Base-by-base conservation (phyloP, 2,113 vertebrate genomes). In the Electrona antarctica region DNA sequence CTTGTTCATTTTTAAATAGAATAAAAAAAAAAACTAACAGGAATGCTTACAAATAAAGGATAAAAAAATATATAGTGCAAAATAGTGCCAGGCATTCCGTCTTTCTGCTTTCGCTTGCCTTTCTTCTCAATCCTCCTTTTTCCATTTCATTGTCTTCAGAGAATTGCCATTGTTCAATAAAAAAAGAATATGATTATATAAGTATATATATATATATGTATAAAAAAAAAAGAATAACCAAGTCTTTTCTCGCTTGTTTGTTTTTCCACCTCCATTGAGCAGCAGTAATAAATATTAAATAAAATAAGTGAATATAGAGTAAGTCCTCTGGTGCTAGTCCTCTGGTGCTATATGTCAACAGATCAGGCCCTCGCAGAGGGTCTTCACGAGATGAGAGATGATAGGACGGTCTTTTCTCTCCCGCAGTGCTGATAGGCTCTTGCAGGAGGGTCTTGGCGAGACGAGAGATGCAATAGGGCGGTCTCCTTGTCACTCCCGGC, bases 201-300 rank as follows among this genome's bases (percentile, higher is more conserved):
- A 1, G 21, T 21, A 41, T 41, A 41, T 41, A 41, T 41, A 21
- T 21, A 21, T 21, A 21, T 21, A 21, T 21, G 21, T 21, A 21
- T 21, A 21, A 21, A 21, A 21, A 21, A 45, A 66, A 76, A 66
- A 77, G 69, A 65, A 60, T 72, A 68, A 84, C 69, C 15, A 67
- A 79, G 62, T 78, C 65, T 13, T 78, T 66, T 83, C 12, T 67
- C 67, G 70, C 75, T 60, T 69, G 48, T 85, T 21, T 21, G 21
- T 21, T 21, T 21, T 21, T 21, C 21, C 21, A 21, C 21, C 64
- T 80, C 73, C 28, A 33, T 49, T 80, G 86, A 93, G 91, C 90
- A 92, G 89, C 89, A 85, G 85, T 69, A 92, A 93, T 93, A 93
- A 94, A 93, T 92, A 92, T 84, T 91, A 93, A 92, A 94, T 91